Percentiles rank a stretch among this genome's conserved stretches.
These are phyloP conservation scores for Cantharis lateralis DNA, from an alignment of 2,888 invertebrate genomes.

Conservation along the genomic window DNA sequence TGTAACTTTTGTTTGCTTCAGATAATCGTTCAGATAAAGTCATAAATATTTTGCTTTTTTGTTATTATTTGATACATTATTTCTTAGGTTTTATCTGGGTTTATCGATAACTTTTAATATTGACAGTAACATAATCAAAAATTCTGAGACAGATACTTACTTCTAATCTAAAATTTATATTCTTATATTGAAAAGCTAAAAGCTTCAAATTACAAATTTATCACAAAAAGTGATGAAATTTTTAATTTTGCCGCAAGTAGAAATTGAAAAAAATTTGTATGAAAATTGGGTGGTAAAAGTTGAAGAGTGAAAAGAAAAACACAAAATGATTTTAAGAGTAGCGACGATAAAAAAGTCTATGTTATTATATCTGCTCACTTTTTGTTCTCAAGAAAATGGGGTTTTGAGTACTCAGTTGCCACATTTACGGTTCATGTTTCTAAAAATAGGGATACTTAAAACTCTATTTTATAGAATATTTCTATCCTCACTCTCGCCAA, in stretches of 20 bases:
- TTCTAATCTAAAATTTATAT: background rate
- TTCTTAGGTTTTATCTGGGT: background rate
- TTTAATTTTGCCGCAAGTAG: background rate
- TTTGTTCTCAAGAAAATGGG: background rate
- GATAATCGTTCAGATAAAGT: too few species aligned
- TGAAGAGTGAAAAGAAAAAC: background rate
- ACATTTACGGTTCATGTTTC: background rate
- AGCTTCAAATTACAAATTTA: background rate
- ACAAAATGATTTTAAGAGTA: background rate
- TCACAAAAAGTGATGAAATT: background rate
- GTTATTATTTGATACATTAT: too few species aligned
- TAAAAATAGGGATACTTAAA: background rate
- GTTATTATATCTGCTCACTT: background rate
- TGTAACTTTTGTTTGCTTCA: too few species aligned
- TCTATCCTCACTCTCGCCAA: background rate
- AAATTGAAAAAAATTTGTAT: background rate
- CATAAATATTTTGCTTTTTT: too few species aligned
- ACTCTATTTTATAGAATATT: background rate
- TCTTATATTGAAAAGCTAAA: background rate
- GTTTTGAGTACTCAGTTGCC: background rate
- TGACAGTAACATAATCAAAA: background rate
- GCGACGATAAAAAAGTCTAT: background rate
- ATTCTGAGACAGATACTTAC: background rate
- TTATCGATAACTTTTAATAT: background rate
- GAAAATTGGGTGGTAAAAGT: background rate